These are phyloP conservation scores for Creontiades dilutus DNA, from an alignment of 2,888 invertebrate species.

Conservation along the genomic window DNA sequence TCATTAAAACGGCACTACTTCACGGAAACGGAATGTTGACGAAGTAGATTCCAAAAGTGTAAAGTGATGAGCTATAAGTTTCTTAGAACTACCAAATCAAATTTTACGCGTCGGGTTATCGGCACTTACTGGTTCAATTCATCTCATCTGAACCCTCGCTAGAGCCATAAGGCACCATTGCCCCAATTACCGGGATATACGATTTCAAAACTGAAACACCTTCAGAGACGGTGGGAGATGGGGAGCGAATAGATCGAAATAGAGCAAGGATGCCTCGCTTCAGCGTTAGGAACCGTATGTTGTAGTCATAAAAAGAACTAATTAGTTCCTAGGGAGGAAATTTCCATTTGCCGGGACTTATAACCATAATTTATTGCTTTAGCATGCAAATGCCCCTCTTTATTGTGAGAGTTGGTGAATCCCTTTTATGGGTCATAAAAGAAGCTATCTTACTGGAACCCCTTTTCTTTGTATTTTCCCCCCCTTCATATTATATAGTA, in stretches of 20 bases:
- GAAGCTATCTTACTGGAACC: not conserved
- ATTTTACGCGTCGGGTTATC: no score
- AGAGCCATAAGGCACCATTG: no score
- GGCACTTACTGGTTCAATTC: no score
- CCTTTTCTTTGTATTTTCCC: not conserved
- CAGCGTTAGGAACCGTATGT: not conserved
- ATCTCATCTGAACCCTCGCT: no score
- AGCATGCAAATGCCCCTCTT: constrained; percentile 44
- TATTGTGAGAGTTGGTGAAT: constrained; percentile 54
- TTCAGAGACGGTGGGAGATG: no score
- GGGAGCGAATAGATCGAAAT: not conserved
- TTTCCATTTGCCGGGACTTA: constrained; percentile 47
- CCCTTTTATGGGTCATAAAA: constrained; percentile 59
- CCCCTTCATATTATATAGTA: constrained; percentile 5
- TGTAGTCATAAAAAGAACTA: constrained; percentile 32
- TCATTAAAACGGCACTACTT: no score
- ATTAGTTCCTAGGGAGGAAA: constrained; percentile 45
- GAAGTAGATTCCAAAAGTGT: no score
- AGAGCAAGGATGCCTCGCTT: not conserved
- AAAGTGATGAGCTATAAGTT: no score
- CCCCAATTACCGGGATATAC: no score
- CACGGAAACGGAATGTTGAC: no score
- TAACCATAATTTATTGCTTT: constrained; percentile 56
- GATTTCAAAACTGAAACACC: no score
- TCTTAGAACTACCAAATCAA: no score